Evolutionary conservation across 2,113 vertebrate species (phyloP).

Genomic region (Paramormyrops kingsleyae): DNA sequence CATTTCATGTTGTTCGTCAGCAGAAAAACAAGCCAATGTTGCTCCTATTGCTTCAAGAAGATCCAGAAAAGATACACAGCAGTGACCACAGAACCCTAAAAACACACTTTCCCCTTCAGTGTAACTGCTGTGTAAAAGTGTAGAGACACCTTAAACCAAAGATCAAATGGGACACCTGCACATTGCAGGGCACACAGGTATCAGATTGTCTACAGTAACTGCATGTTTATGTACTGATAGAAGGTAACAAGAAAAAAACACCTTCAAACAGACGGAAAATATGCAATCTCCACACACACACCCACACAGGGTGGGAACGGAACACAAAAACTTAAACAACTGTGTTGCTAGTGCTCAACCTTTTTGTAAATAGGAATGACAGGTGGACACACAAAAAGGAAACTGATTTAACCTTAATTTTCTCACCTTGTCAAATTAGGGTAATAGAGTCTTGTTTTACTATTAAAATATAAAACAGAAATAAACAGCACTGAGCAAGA

Average conservation of each 20-base stretch:
- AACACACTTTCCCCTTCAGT: neutral
- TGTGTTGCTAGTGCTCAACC: neutral
- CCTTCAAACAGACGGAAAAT: neutral
- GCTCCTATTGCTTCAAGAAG: neutral
- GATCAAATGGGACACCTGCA: neutral
- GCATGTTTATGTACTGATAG: neutral
- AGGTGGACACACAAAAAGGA: neutral
- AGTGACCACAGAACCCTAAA: neutral
- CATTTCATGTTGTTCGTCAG: neutral
- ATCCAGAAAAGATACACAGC: neutral
- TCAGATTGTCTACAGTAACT: neutral
- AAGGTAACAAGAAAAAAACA: neutral
- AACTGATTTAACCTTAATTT: neutral
- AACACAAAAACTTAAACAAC: neutral
- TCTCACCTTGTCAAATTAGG: neutral
- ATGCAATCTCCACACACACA: neutral
- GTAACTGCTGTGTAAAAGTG: no score
- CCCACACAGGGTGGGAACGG: neutral
- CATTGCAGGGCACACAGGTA: neutral
- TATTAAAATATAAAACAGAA: neutral
- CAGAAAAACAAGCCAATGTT: neutral
- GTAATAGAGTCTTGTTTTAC: neutral
- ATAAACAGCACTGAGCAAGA: neutral
- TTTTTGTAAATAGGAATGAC: neutral
- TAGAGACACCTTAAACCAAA: neutral